Conservation (phyloP, 2,888 invertebrate species). For the Piscicola geometra region DNA sequence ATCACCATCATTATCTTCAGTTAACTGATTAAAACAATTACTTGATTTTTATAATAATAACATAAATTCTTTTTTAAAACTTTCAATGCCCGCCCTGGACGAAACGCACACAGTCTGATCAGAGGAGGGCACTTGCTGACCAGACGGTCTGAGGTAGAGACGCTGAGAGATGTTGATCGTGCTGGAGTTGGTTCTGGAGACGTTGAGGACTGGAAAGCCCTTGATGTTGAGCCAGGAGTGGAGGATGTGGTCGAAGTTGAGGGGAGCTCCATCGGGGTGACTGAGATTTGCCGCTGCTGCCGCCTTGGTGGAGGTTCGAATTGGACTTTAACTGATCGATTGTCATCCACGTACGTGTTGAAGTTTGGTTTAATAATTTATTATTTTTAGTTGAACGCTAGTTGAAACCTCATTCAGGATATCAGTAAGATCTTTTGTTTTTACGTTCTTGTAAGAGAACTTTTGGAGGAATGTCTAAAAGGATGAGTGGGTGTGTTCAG, state of each 20-base stretch:
- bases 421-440: background rate
- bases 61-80: too few relatives aligned
- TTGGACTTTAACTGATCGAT: too few relatives aligned
- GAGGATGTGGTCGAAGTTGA: slow-evolving; percentile 13
- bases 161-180: background rate
- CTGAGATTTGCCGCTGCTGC: background rate
- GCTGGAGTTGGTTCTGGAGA: background rate
- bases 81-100: too few relatives aligned
- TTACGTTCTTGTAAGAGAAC: slow-evolving; percentile 15
- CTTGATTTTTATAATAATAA: too few relatives aligned
- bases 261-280: slow-evolving; percentile 20
- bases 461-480: slow-evolving; percentile 24
- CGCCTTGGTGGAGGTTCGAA: background rate
- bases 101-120: too few relatives aligned
- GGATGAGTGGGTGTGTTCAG: background rate
- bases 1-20: too few relatives aligned
- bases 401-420: slow-evolving; percentile 20
- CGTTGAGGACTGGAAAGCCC: slow-evolving; percentile 2
- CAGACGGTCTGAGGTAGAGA: too few relatives aligned
- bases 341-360: too few relatives aligned
- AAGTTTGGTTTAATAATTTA: too few relatives aligned
- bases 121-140: too few relatives aligned
- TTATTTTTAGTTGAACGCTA: too few relatives aligned
- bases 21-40: too few relatives aligned
- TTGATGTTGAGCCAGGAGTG: slow-evolving; percentile 18